Evolutionary conservation across 1,140 invertebrate species (phyloP).

Genomic region (Maconellicoccus hirsutus): DNA sequence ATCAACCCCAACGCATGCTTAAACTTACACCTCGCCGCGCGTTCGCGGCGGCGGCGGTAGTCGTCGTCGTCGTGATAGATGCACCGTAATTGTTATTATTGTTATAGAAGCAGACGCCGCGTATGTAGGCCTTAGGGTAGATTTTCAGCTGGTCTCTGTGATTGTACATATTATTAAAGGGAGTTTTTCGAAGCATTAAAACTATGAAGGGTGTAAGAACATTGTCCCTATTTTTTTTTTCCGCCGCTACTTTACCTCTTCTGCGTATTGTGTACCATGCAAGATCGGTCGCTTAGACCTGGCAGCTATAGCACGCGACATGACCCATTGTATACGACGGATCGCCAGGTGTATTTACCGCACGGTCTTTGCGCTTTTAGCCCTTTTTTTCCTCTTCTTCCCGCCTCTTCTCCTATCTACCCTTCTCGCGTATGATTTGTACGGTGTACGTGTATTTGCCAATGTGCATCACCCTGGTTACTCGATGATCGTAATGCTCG

Average conservation of each 20-base stretch:
- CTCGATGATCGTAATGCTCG: too few relatives aligned
- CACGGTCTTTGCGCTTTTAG: not conserved
- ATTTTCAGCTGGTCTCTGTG: slow-evolving; percentile 22
- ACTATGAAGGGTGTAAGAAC: slow-evolving; percentile 22
- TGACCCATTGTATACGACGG: slow-evolving; percentile 17
- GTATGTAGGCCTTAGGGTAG: slow-evolving; percentile 13
- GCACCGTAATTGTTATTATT: slow-evolving; percentile 21
- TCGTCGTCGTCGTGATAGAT: slow-evolving; percentile 17
- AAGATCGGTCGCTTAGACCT: slow-evolving; percentile 18
- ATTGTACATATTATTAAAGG: slow-evolving; percentile 20
- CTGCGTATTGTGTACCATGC: not conserved
- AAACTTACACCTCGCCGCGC: not conserved
- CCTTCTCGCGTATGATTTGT: not conserved
- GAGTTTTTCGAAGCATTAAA: slow-evolving; percentile 21
- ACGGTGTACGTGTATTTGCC: too few relatives aligned
- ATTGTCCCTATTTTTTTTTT: slow-evolving; percentile 13
- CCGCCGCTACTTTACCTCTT: not conserved
- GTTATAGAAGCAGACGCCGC: slow-evolving; percentile 17
- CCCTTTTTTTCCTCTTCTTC: slow-evolving; percentile 11
- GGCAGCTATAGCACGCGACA: slow-evolving; percentile 19
- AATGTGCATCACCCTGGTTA: too few relatives aligned
- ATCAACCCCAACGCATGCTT: slow-evolving; percentile 19
- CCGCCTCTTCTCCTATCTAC: not conserved
- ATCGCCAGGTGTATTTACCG: slow-evolving; percentile 21
- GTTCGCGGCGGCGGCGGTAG: too few relatives aligned